A percentile compares a stretch with the other conserved stretches of the same genome.
phyloP scores from a whole-genome alignment of 1,140 invertebrate genomes.

The Theocolax elegans region DNA sequence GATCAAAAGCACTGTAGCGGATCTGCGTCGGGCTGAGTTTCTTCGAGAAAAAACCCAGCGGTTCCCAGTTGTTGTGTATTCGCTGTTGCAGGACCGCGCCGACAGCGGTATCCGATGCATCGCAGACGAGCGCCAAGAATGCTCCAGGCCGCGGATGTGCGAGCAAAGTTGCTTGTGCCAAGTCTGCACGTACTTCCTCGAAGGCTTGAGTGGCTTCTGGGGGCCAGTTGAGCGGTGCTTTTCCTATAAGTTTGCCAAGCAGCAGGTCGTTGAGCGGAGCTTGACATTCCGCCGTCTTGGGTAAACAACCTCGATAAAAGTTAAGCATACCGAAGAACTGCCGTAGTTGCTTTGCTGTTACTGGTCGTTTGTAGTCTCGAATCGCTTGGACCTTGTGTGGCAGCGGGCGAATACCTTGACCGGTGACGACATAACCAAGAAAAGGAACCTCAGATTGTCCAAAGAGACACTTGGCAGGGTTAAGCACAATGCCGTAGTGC shows the following conservation, averaged over 20 bases:
- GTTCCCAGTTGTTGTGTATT: too few relatives aligned
- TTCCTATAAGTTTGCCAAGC: conserved; percentile 45
- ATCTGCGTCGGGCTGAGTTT: too few relatives aligned
- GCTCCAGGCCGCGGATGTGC: conserved; percentile 38
- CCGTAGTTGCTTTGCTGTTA: conserved; percentile 46
- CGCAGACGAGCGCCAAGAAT: neutral
- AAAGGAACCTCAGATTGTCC: conserved; percentile 46
- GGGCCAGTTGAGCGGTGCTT: conserved; percentile 45
- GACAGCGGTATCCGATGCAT: too few relatives aligned
- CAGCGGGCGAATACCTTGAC: conserved; percentile 47
- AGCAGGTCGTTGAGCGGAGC: conserved; percentile 35
- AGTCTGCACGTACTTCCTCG: conserved; percentile 33
- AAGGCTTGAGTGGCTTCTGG: conserved; percentile 40
- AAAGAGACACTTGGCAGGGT: conserved; percentile 49
- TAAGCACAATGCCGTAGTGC: too few relatives aligned
- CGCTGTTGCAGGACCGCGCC: too few relatives aligned
- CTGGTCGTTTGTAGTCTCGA: conserved; percentile 39
- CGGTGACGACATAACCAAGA: conserved; percentile 50
- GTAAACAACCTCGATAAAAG: conserved; percentile 43
- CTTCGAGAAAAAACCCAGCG: too few relatives aligned
- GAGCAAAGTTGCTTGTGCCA: conserved; percentile 48
- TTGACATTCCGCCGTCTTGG: neutral
- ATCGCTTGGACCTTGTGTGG: conserved; percentile 49
- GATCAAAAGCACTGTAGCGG: too few relatives aligned
- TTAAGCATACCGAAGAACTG: conserved; percentile 57